These are phyloP conservation scores for Azemiops feae DNA, from an alignment of 2,113 vertebrate genomes.

Conservation along the genomic window DNA sequence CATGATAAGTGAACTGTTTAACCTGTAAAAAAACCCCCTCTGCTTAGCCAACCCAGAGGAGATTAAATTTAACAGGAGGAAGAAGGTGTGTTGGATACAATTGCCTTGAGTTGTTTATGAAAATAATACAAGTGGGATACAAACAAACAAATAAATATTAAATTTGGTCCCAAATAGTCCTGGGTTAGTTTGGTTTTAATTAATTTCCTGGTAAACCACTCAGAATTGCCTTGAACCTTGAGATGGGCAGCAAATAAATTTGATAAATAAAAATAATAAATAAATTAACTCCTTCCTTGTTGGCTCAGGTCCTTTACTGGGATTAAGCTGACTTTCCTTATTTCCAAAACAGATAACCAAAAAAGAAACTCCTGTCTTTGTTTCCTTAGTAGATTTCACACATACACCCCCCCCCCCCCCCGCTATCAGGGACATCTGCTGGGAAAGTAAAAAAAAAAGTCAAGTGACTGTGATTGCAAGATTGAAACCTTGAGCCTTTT, in stretches of 20 bases:
- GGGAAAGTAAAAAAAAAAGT: not conserved
- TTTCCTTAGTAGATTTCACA: not conserved
- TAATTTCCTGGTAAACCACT: not conserved
- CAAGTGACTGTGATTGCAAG: too few relatives aligned
- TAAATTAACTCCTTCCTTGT: not conserved
- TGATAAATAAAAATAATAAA: too few relatives aligned
- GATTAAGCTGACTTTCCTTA: not conserved
- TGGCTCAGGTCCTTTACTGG: not conserved
- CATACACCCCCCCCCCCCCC: too few relatives aligned
- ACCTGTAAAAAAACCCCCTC: not conserved
- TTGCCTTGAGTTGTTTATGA: too few relatives aligned
- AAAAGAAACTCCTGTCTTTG: not conserved
- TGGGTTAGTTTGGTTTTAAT: not conserved
- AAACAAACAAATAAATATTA: not conserved
- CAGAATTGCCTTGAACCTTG: too few relatives aligned
- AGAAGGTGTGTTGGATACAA: too few relatives aligned
- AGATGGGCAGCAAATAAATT: too few relatives aligned
- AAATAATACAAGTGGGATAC: too few relatives aligned
- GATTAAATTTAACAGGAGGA: not conserved
- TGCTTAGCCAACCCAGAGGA: not conserved
- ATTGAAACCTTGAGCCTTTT: not conserved
- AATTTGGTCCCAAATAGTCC: not conserved
- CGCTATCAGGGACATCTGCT: not conserved
- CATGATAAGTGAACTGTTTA: not conserved
- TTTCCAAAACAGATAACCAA: not conserved